Evolutionary conservation across 1,140 invertebrate genomes (phyloP), one percentile per base, ranked within the genome.

Genomic region (Pseudomyrmex pallidus): DNA sequence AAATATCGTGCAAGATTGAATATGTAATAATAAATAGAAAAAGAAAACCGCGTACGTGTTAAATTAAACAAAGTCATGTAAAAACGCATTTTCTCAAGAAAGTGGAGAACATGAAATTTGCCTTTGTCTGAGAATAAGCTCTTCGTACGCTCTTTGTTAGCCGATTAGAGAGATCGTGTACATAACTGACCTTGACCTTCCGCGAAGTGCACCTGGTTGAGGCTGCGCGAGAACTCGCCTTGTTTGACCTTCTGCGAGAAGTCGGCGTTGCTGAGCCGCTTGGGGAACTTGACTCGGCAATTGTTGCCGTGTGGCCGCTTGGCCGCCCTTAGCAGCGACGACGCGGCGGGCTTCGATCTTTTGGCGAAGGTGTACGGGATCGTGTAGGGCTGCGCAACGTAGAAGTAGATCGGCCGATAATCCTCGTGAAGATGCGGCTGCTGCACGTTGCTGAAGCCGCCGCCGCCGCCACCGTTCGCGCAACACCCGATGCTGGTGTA

Each of bases 371-470:
- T 93, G 61, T 93, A 93, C 48, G 93, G 93, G 66, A 94, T 94
- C 20, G 93, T 94, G 62, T 94, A 94, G n/a, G 93, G 93, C 73
- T 94, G 93, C 13, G 93, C 93, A 56, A 94, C 93, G 88, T 94
- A 94, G 83, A 94, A 94, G 84, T 94, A 94, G 68, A 94, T 94
- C 73, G 93, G 93, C 61, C 93, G 85, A 62, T 94, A 94, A 73
- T 93, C 93, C 80, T 94, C 93, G 83, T 93, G 91, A 0, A 91
- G 82, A 52, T 91, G 91, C 48, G 85, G 89, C 13, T 87, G 78
- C n/a, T 84, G 87, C 12, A 70, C 82, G 54, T 61, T 72, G 35
- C 35, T 35, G 73, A 82, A 87, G 22, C 89, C 80, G 25, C 84
- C 73, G 54, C 61, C 52, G 76, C 63, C 48, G 74, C 35, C 35